A percentile compares a stretch with the other conserved stretches of the same genome.
phyloP scores from a whole-genome alignment of 2,797 vertebrate species.

The Siniperca obscura region DNA sequence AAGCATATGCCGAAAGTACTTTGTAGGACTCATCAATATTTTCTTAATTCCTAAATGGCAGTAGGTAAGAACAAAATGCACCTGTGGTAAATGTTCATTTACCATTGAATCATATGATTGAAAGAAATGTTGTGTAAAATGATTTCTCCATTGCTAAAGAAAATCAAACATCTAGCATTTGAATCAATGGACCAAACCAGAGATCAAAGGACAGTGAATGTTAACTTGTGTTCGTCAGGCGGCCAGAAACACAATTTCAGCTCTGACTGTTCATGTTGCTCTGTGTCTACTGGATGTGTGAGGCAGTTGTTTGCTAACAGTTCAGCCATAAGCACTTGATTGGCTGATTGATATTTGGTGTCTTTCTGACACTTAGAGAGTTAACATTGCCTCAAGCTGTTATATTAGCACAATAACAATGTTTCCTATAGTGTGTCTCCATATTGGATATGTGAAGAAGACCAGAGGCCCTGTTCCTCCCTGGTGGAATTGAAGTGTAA shows the following conservation, averaged over 20 bases:
- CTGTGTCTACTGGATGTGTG: neutral
- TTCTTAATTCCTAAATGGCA: neutral
- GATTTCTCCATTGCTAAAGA: neutral
- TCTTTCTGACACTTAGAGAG: neutral
- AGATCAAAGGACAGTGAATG: neutral
- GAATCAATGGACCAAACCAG: neutral
- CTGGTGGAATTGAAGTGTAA: conserved; percentile 40
- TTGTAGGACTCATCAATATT: neutral
- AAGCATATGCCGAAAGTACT: neutral
- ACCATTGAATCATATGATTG: neutral
- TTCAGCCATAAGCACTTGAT: neutral
- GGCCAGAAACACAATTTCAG: neutral
- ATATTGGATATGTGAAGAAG: conserved; percentile 23
- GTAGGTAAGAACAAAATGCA: neutral
- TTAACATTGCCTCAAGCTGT: too few relatives aligned
- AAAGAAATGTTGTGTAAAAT: neutral
- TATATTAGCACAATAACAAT: neutral
- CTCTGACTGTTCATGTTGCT: neutral
- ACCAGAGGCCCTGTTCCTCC: conserved; percentile 20
- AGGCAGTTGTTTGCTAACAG: neutral
- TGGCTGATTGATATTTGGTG: neutral
- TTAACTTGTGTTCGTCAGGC: neutral
- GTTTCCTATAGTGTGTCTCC: conserved; percentile 8
- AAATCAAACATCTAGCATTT: neutral
- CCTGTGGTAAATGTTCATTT: neutral